Percentiles rank a stretch among this genome's conserved stretches.
phyloP scores from a whole-genome alignment of 2,113 vertebrate genomes.

The Apus apus region DNA sequence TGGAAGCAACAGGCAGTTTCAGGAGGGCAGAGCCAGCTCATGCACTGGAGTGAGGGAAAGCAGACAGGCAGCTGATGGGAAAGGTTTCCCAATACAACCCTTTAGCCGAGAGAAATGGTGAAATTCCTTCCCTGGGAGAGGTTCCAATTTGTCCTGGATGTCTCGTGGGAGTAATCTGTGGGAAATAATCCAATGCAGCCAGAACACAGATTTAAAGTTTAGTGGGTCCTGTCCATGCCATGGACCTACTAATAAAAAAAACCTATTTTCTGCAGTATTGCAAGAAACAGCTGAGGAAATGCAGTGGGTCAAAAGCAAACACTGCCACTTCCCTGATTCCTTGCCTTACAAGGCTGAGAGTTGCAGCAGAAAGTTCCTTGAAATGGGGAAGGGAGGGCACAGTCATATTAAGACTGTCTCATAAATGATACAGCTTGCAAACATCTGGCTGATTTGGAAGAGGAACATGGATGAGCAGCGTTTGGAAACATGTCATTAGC shows the following conservation, averaged over 20 bases:
- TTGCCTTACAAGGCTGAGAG: not conserved
- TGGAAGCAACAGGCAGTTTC: not conserved
- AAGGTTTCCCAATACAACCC: slow-evolving; percentile 12
- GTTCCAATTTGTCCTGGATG: not conserved
- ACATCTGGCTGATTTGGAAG: not conserved
- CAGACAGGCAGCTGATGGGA: not conserved
- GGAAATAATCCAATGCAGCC: not conserved
- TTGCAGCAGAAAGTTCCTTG: not conserved
- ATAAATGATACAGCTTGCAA: not conserved
- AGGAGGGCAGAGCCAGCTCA: not conserved
- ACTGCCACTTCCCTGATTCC: not conserved
- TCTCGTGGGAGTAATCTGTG: not conserved
- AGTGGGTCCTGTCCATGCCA: not conserved
- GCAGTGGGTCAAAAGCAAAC: not conserved
- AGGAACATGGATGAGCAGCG: not conserved
- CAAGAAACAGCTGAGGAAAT: not conserved
- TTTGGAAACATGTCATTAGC: slow-evolving; percentile 6
- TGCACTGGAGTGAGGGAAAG: not conserved
- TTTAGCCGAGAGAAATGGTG: not conserved
- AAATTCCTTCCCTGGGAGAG: slow-evolving; percentile 5
- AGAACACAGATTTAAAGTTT: not conserved
- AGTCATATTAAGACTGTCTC: not conserved
- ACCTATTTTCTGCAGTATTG: not conserved
- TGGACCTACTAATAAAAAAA: not conserved
- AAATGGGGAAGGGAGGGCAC: not conserved